A percentile compares a stretch with the other conserved stretches of the same genome.
Evolutionary conservation across 2,113 vertebrate species (phyloP).

Genomic region (Gambusia affinis): DNA sequence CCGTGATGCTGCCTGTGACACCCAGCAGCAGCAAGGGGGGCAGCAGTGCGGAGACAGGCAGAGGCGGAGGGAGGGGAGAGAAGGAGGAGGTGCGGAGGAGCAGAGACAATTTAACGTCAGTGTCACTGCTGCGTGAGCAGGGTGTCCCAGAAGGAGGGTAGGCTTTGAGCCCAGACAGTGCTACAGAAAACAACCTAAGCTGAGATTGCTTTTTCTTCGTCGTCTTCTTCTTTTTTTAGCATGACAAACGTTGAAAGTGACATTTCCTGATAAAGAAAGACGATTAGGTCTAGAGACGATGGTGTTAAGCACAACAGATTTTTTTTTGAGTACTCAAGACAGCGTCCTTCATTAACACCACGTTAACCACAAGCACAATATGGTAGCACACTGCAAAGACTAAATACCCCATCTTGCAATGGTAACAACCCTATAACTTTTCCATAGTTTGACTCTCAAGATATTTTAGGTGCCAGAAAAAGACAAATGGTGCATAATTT

Average conservation of each 20-base stretch:
- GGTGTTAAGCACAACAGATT: too few relatives aligned
- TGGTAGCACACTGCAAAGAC: too few relatives aligned
- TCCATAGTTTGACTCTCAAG: too few relatives aligned
- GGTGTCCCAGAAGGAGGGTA: constrained; percentile 28
- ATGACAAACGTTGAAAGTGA: neutral
- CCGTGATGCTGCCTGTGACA: constrained; percentile 64
- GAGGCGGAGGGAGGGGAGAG: constrained; percentile 19
- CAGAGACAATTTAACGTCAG: constrained; percentile 51
- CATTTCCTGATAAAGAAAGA: neutral
- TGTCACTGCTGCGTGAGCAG: constrained; percentile 47
- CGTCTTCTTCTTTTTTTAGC: neutral
- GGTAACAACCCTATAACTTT: too few relatives aligned
- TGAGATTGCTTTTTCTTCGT: neutral
- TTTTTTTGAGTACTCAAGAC: too few relatives aligned
- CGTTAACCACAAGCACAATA: too few relatives aligned
- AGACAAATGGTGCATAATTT: too few relatives aligned
- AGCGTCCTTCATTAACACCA: too few relatives aligned
- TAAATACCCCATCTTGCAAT: too few relatives aligned
- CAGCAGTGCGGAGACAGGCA: constrained; percentile 67
- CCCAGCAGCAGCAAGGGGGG: constrained; percentile 44
- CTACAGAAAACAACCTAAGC: neutral
- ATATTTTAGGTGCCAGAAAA: too few relatives aligned
- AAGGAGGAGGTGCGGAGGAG: neutral
- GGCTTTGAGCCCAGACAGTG: neutral
- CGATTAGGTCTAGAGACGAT: too few relatives aligned